Conservation (phyloP, 1,140 invertebrate species). For the Aphaenogaster floridana region DNA sequence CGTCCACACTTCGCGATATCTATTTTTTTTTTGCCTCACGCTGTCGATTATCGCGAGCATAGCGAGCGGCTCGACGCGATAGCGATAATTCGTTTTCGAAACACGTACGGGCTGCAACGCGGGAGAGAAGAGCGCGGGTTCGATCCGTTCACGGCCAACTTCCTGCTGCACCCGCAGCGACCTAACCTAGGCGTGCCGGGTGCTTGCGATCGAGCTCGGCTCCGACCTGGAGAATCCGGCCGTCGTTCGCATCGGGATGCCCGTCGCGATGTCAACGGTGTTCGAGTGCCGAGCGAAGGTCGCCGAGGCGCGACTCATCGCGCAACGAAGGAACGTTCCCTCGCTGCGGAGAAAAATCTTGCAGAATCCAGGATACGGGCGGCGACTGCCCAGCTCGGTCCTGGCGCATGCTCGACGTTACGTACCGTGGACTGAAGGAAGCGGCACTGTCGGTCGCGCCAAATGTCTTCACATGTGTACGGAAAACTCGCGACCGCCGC, state of each 20-base stretch:
- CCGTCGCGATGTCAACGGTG: background rate
- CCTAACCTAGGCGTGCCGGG: conserved; percentile 45
- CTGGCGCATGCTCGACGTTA: conserved; percentile 53
- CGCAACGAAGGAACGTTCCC: background rate
- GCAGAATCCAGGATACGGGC: conserved; percentile 42
- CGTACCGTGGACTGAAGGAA: background rate
- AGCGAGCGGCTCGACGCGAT: too few relatives aligned
- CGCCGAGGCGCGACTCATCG: background rate
- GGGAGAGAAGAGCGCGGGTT: conserved; percentile 18
- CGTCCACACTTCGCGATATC: background rate
- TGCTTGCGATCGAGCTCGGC: background rate
- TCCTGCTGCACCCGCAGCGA: background rate
- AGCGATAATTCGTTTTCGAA: conserved; percentile 15
- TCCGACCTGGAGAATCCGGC: too few relatives aligned
- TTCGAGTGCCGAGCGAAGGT: background rate
- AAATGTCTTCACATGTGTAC: background rate
- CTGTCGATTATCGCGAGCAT: background rate
- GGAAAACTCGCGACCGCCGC: conserved; percentile 9
- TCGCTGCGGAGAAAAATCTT: background rate
- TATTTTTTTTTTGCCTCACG: background rate
- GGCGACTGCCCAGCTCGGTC: conserved; percentile 9
- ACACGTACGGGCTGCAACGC: background rate
- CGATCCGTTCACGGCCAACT: conserved; percentile 41
- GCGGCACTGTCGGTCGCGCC: background rate
- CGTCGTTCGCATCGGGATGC: background rate